Percentiles rank a stretch among this genome's conserved stretches.
Evolutionary conservation across 2,888 invertebrate genomes (phyloP).

Genomic region (Platerodrilus igneus): DNA sequence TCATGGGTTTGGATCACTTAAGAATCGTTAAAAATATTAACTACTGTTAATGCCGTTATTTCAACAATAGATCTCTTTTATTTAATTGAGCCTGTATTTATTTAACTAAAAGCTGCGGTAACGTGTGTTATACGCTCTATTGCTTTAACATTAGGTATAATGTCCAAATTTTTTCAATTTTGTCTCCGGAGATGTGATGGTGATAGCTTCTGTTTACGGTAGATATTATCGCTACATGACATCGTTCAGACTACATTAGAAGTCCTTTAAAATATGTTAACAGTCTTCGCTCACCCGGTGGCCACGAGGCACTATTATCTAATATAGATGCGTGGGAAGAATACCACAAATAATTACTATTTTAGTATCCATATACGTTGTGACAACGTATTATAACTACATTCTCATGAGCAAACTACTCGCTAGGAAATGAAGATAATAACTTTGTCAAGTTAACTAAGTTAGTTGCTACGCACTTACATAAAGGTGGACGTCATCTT

Average conservation of each 20-base stretch:
- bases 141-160: too few species aligned
- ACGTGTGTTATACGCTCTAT: too few species aligned
- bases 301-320: constrained; percentile 11
- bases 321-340: constrained; percentile 9
- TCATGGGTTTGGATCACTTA: too few species aligned
- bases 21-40: too few species aligned
- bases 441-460: constrained; percentile 14
- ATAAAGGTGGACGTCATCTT: constrained; percentile 16
- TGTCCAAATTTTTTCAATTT: too few species aligned
- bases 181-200: too few species aligned
- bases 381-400: constrained; percentile 7
- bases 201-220: background rate
- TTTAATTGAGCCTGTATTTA: too few species aligned
- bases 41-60: too few species aligned
- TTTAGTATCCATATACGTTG: too few species aligned
- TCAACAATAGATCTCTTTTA: too few species aligned
- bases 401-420: constrained; percentile 1
- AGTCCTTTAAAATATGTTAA: constrained; percentile 11
- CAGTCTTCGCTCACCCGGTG: constrained; percentile 17
- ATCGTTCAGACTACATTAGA: constrained; percentile 13
- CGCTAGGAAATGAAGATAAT: constrained; percentile 7
- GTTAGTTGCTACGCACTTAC: constrained; percentile 20
- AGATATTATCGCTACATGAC: constrained; percentile 7
- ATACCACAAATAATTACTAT: too few species aligned
- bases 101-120: too few species aligned